Conservation (phyloP, 1,140 invertebrate species). For the Mactra quadrangularis region DNA sequence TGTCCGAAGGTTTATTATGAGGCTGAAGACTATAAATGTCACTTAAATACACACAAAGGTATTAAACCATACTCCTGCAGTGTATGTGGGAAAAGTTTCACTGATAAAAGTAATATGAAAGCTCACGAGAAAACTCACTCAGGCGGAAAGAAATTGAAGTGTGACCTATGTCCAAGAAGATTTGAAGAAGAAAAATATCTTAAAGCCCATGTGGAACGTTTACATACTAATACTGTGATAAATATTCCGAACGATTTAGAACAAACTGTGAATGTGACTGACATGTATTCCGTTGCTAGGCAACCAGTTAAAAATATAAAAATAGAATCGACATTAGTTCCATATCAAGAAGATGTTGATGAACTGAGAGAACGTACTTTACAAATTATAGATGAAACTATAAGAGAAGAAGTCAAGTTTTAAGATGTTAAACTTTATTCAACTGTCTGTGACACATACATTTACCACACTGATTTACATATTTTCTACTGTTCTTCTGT, state of each 20-base stretch:
- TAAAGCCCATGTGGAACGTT: constrained; percentile 2
- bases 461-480: too few relatives aligned
- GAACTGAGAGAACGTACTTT: constrained; percentile 11
- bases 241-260: neutral
- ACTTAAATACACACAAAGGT: constrained; percentile 63
- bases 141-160: constrained; percentile 37
- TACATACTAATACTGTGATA: neutral
- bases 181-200: constrained; percentile 25
- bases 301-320: neutral
- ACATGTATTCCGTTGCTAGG: neutral
- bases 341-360: constrained; percentile 3
- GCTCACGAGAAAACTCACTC: constrained; percentile 49
- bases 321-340: too few relatives aligned
- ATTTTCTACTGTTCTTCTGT: too few relatives aligned
- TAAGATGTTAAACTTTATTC: too few relatives aligned
- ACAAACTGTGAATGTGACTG: neutral
- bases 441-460: too few relatives aligned
- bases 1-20: constrained; percentile 64
- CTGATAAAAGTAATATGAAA: constrained; percentile 48
- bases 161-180: constrained; percentile 15
- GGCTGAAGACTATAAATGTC: constrained; percentile 51
- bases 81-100: constrained; percentile 57
- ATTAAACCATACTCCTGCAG: constrained; percentile 57
- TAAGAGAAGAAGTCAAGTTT: neutral
- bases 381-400: constrained; percentile 28